A percentile compares a stretch with the other conserved stretches of the same genome.
phyloP scores from a whole-genome alignment of 2,888 invertebrate genomes.

The Zelleria hepariella region DNA sequence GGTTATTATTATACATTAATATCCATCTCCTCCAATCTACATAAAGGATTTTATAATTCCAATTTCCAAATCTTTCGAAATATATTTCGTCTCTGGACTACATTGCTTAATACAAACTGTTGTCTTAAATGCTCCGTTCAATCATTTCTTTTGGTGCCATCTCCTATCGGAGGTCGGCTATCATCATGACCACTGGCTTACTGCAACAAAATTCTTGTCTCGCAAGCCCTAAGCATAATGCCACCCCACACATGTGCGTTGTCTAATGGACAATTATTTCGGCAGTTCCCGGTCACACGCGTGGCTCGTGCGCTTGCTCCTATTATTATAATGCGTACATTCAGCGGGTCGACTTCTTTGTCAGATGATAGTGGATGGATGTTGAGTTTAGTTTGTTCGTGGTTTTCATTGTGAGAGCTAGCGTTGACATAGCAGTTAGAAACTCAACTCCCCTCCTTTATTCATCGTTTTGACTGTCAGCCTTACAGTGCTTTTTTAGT shows the following conservation, averaged over 20 bases:
- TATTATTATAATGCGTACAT: constrained; percentile 40
- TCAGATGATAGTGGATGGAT: constrained; percentile 6
- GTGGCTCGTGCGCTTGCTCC: constrained; percentile 56
- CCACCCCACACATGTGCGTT: constrained; percentile 22
- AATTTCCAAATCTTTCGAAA: too few species aligned
- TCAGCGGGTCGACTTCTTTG: constrained; percentile 20
- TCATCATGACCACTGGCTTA: too few species aligned
- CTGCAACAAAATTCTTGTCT: not conserved
- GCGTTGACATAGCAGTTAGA: not conserved
- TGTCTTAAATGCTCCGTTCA: too few species aligned
- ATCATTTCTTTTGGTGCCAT: too few species aligned
- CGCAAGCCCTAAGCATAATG: not conserved
- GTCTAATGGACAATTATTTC: constrained; percentile 70
- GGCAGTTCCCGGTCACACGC: constrained; percentile 65
- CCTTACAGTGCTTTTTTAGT: too few species aligned
- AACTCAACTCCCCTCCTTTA: too few species aligned
- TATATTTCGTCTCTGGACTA: too few species aligned
- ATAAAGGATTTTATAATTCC: not conserved
- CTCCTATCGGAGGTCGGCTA: too few species aligned
- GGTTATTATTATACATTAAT: not conserved
- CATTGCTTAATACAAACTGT: too few species aligned
- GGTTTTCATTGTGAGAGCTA: not conserved
- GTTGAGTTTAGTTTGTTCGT: not conserved
- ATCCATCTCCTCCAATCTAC: not conserved
- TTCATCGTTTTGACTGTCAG: too few species aligned